These are phyloP conservation scores for Calameuta pallipes DNA, from an alignment of 2,888 invertebrate genomes.

Conservation along the genomic window DNA sequence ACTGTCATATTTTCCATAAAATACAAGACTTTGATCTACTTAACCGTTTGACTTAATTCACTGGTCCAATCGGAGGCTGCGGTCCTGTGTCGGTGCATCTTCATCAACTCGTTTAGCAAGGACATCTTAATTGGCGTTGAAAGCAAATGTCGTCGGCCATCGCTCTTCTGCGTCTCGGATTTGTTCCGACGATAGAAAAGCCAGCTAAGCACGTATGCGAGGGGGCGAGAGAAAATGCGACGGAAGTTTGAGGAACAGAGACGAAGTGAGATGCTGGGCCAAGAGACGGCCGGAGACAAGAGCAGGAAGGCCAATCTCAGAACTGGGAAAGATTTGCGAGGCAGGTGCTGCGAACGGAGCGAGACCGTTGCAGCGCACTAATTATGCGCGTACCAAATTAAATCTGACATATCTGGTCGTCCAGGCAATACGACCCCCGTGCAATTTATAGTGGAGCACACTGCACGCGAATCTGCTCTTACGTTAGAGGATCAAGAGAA, in stretches of 20 bases:
- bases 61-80: neutral
- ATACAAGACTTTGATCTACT: neutral
- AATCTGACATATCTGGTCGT: slow-evolving; percentile 53
- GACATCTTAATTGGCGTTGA: slow-evolving; percentile 62
- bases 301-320: slow-evolving; percentile 27
- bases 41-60: neutral
- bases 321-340: slow-evolving; percentile 37
- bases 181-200: slow-evolving; percentile 41
- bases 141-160: slow-evolving; percentile 48
- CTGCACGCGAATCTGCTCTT: neutral
- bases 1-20: neutral
- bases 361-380: slow-evolving; percentile 56
- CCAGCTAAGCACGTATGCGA: slow-evolving; percentile 10
- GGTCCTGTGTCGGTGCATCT: slow-evolving; percentile 13
- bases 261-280: slow-evolving; percentile 14
- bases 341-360: slow-evolving; percentile 64
- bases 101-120: slow-evolving; percentile 47
- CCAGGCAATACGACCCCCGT: slow-evolving; percentile 26
- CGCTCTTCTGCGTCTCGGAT: slow-evolving; percentile 49
- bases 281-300: slow-evolving; percentile 17
- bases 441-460: slow-evolving; percentile 33
- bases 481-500: too few relatives aligned
- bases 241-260: slow-evolving; percentile 11
- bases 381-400: slow-evolving; percentile 60
- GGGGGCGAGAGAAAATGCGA: slow-evolving; percentile 14